These are phyloP conservation scores for Sebastes fasciatus DNA, from an alignment of 2,113 vertebrate genomes.

Conservation along the genomic window DNA sequence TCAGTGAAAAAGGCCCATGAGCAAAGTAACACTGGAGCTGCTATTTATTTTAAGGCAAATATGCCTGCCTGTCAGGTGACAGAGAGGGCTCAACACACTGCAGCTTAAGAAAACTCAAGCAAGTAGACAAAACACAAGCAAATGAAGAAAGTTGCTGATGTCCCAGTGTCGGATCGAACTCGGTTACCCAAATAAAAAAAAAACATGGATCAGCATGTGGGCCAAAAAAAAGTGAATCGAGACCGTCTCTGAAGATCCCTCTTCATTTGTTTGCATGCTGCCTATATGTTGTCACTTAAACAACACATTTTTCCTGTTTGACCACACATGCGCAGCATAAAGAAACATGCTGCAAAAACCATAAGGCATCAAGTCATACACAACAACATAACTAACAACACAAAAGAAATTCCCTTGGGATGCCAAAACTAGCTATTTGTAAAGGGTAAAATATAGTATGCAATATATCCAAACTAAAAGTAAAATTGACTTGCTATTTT, in stretches of 20 bases:
- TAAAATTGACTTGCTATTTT: neutral
- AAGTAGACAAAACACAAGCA: conserved; percentile 2
- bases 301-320: neutral
- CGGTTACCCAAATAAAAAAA: too few relatives aligned
- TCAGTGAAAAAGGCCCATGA: neutral
- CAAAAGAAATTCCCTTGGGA: neutral
- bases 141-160: neutral
- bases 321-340: too few relatives aligned
- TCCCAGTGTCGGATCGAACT: neutral
- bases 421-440: too few relatives aligned
- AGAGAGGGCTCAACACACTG: neutral
- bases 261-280: neutral
- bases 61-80: neutral
- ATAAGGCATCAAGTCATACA: neutral
- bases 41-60: neutral
- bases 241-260: neutral
- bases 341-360: neutral
- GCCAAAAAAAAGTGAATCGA: neutral
- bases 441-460: neutral
- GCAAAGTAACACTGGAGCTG: neutral
- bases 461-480: neutral
- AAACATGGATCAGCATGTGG: too few relatives aligned
- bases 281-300: neutral
- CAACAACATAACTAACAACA: neutral
- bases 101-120: neutral